Evolutionary conservation across 2,888 invertebrate species (phyloP).

Genomic region (Hirtodrosophila duncani): DNA sequence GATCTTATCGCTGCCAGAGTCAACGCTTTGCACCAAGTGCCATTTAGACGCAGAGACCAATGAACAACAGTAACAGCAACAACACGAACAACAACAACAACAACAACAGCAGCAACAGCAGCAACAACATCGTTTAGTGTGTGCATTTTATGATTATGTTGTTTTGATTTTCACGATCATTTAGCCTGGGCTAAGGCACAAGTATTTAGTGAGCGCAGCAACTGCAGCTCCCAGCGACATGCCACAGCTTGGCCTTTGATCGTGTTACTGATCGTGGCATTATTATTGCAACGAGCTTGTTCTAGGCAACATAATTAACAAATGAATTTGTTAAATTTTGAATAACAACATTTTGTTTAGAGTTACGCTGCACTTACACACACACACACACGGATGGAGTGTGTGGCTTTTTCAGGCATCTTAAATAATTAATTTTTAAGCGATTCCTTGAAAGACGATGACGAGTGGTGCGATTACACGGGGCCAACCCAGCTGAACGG

Average conservation of each 20-base stretch:
- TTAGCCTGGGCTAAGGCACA: constrained; percentile 48
- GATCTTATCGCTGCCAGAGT: constrained; percentile 69
- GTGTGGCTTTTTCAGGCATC: no score
- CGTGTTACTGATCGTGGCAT: constrained; percentile 70
- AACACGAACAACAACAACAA: constrained; percentile 29
- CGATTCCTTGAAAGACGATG: no score
- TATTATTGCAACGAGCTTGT: constrained; percentile 57
- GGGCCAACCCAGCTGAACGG: no score
- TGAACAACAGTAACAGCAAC: constrained; percentile 39
- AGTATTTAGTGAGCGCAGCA: constrained; percentile 61
- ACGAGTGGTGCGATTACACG: no score
- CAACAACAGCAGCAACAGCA: constrained; percentile 50
- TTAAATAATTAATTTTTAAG: no score
- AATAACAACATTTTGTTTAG: constrained; percentile 1
- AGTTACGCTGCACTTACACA: no score
- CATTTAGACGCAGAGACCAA: constrained; percentile 67
- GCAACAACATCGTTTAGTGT: constrained; percentile 73
- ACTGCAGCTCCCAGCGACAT: no score
- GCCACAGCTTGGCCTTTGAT: constrained; percentile 62
- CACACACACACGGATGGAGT: no score
- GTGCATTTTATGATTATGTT: constrained; percentile 72
- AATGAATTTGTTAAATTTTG: constrained; percentile 58
- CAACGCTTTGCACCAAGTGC: constrained; percentile 70
- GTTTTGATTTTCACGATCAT: constrained; percentile 73
- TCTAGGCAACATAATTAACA: constrained; percentile 76